A percentile compares a stretch with the other conserved stretches of the same genome.
Conservation (phyloP, 2,888 invertebrate species). For the Endotricha flammealis region DNA sequence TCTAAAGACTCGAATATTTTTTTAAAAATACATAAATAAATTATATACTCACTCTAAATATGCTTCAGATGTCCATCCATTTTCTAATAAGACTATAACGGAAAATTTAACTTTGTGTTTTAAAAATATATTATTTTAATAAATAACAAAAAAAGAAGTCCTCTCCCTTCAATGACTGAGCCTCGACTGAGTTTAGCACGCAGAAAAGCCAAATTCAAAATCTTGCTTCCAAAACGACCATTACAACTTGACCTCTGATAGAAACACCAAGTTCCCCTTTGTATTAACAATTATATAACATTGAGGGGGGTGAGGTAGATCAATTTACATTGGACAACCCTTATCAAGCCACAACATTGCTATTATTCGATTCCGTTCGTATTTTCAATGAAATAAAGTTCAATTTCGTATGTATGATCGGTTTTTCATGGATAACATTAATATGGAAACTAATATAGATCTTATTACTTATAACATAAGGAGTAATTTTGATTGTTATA, state of each 20-base stretch:
- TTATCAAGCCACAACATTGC: slow-evolving; percentile 37
- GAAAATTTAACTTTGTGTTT: slow-evolving; percentile 16
- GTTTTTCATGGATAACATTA: background rate
- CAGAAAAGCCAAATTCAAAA: slow-evolving; percentile 31
- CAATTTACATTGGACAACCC: slow-evolving; percentile 30
- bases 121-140: slow-evolving; percentile 18
- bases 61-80: slow-evolving; percentile 29
- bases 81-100: slow-evolving; percentile 23
- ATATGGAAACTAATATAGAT: too few relatives aligned
- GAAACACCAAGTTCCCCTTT: slow-evolving; percentile 37
- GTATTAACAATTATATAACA: slow-evolving; percentile 27
- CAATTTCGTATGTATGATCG: slow-evolving; percentile 12
- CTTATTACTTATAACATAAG: too few relatives aligned
- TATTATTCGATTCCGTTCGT: slow-evolving; percentile 13
- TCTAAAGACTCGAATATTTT: background rate
- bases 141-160: slow-evolving; percentile 25
- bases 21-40: slow-evolving; percentile 6
- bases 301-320: slow-evolving; percentile 30
- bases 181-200: slow-evolving; percentile 33
- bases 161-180: slow-evolving; percentile 25
- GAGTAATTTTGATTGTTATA: too few relatives aligned
- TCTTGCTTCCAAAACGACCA: slow-evolving; percentile 35
- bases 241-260: slow-evolving; percentile 38
- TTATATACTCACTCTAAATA: slow-evolving; percentile 48
- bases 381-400: slow-evolving; percentile 16